Evolutionary conservation across 2,888 invertebrate genomes (phyloP), one percentile per base, ranked within the genome.

Genomic region (Diaprepes abbreviatus): DNA sequence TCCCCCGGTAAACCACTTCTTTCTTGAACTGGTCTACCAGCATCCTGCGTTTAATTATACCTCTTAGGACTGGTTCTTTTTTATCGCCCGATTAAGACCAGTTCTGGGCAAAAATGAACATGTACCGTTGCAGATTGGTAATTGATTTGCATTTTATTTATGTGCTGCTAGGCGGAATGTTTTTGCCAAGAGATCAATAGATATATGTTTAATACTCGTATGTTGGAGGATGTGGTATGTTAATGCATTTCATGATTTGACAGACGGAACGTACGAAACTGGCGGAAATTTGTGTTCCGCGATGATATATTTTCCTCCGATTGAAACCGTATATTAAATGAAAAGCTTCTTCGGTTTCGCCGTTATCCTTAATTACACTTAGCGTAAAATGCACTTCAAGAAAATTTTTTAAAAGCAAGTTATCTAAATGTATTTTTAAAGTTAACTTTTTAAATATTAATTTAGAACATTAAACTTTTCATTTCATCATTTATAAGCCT

Each of bases 1-100:
- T 5, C 16, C 14, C 54, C 63, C 31, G 12, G 63, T 63, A 63
- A 31, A 63, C 6, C 12, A 2, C 31, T 7, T 17, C 31, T 31
- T 19, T 48, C 19, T 19, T 63, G 40, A 40, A 10, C 40, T 59
- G 66, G 66, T 67, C 67, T 31, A 62, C 67, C 54, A 52, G 38
- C 55, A 67, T 67, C 67, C 67, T 67, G 67, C 17, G 40, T 67
- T 55, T 67, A 67, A 67, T 67, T 67, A 62, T 62, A 62, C 55
- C 55, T 62, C 54, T 58, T 45, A 7, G 36, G 19, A 67, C 67
- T 62, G 67, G 67, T 67, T 67, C n/a, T n/a, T 60, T 60, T 57
- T 67, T 60, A 60, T 55, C 54, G 60, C 43, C 52, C 43, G 35
- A 60, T 66, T 66, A 55, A 67, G 66, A 67, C 66, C 66, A 60